Base-by-base conservation (phyloP, 1,140 invertebrate species). In the Scaptomyza graminum region DNA sequence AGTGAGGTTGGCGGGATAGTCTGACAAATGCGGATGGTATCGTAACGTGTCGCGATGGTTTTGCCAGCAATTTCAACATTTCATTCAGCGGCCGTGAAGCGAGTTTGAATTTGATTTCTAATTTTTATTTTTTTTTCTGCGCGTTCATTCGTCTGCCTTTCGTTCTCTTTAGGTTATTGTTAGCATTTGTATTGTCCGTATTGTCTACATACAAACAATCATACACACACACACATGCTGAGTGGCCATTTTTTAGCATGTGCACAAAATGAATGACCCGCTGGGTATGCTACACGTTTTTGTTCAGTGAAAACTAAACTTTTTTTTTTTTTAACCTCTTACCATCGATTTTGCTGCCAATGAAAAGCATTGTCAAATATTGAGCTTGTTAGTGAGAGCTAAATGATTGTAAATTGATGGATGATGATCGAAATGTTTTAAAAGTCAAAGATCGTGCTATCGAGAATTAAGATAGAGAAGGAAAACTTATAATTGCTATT, bases 71-170 rank as follows among this genome's bases (percentile, higher is more conserved):
- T 76, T 83, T 76, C 79, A 79, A 83, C 83, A 76, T 79, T 88
- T 83, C 84, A 88, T 88, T 79, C 84, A 83, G 72, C 68, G 68
- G 50, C 64, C 31, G 59, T 46, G 56, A 56, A 28, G 16, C 62
- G 61, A 72, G 71, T 85, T 84, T 81, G 70, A 85, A 81, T 84
- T 85, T 81, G 74, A 68, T 74, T 74, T 85, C 47, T 41, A 44
- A 62, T 65, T 69, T 68, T 79, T 52, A 16, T 15, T 46, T 44
- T 44, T 65, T 57, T 9, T 9, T 22, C 28, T 9, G 7, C 1
- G 9, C 31, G 31, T 34, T 2, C 7, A 34, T 34, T 34, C 31
- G 28, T 34, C 22, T 51, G 34, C 15, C 7, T 12, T 52, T 60
- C 18, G 18, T 22, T 22, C 60, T 43, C 74, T 52, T 56, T 61